These are phyloP conservation scores for Mizuhopecten yessoensis DNA, from an alignment of 1,140 invertebrate species.

Conservation along the genomic window DNA sequence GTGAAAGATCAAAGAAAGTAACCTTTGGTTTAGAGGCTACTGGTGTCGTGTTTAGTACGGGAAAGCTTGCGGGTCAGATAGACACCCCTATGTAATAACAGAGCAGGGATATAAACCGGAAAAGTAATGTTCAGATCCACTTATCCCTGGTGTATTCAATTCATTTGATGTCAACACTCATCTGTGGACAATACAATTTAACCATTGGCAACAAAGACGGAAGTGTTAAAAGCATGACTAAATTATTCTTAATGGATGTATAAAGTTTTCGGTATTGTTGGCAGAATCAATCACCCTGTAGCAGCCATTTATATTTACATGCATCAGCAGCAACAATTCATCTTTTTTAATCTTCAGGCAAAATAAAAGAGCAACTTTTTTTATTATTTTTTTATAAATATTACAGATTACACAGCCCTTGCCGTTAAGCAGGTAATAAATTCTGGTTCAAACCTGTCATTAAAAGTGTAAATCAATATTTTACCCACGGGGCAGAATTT, in stretches of 20 bases:
- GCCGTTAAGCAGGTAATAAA: not conserved
- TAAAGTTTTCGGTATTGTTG: conserved; percentile 10
- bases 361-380: not conserved
- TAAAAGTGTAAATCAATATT: not conserved
- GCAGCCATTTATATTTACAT: not conserved
- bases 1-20: not conserved
- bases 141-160: conserved; percentile 14
- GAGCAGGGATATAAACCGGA: not conserved
- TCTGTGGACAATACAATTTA: conserved; percentile 34
- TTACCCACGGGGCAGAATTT: not conserved
- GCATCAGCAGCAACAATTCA: not conserved
- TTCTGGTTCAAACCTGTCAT: not conserved
- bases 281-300: not conserved
- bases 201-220: conserved; percentile 28
- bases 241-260: conserved; percentile 11
- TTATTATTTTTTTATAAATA: not conserved
- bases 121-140: not conserved
- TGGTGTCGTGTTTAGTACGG: not conserved
- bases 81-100: conserved; percentile 30
- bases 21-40: not conserved
- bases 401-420: not conserved
- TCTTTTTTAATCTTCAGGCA: not conserved
- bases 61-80: not conserved
- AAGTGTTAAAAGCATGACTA: conserved; percentile 25
- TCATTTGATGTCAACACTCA: conserved; percentile 32